Conservation (phyloP, 1,140 invertebrate genomes). For the Glossosoma conforme region DNA sequence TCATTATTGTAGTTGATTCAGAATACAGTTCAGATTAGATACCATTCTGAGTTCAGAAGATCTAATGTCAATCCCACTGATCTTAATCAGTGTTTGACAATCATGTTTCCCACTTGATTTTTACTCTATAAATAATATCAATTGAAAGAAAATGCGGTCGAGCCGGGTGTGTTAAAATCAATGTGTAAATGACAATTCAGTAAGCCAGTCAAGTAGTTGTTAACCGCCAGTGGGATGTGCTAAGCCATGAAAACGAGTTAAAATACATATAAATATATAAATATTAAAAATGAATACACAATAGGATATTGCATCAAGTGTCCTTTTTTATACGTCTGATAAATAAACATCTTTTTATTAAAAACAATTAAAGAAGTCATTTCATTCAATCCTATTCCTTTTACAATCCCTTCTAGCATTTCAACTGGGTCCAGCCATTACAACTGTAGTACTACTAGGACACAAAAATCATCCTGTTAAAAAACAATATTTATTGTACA, state of each 20-base stretch:
- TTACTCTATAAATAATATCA: no score
- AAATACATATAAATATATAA: slow-evolving; percentile 16
- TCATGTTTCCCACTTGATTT: no score
- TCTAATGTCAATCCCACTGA: slow-evolving; percentile 2
- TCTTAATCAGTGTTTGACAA: no score
- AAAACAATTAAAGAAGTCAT: slow-evolving; percentile 17
- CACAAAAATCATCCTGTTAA: no score
- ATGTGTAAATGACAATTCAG: neutral
- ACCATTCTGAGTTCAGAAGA: neutral
- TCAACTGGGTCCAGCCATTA: no score
- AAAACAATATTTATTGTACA: no score
- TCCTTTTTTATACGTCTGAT: slow-evolving; percentile 33
- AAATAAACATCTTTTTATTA: slow-evolving; percentile 33
- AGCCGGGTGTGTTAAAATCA: neutral
- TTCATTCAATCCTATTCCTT: neutral
- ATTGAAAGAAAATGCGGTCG: neutral
- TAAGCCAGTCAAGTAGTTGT: slow-evolving; percentile 13
- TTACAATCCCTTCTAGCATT: neutral
- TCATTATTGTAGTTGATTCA: slow-evolving; percentile 2
- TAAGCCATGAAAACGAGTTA: slow-evolving; percentile 24
- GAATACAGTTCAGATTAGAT: neutral
- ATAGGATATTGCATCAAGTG: slow-evolving; percentile 32
- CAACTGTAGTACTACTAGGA: no score
- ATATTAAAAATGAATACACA: slow-evolving; percentile 23
- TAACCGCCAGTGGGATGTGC: slow-evolving; percentile 9